These are phyloP conservation scores for Drosophila auraria DNA, from an alignment of 1,140 invertebrate species.

Conservation along the genomic window DNA sequence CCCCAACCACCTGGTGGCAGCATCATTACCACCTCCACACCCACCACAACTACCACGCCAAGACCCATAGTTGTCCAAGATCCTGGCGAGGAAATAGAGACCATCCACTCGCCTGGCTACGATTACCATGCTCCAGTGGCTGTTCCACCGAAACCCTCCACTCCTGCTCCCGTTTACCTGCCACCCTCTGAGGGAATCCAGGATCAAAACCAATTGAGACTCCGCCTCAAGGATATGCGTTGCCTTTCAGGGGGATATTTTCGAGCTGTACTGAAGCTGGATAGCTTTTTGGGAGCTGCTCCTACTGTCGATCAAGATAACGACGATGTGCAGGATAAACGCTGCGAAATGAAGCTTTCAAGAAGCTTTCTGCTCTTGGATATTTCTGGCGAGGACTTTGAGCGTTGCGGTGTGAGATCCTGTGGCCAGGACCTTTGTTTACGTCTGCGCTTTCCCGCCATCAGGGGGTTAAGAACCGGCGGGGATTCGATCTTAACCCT, in stretches of 20 bases:
- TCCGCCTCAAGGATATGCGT: slow-evolving; percentile 80
- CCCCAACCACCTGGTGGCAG: slow-evolving; percentile 44
- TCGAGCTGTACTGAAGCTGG: slow-evolving; percentile 69
- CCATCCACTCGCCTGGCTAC: slow-evolving; percentile 51
- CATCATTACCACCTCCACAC: slow-evolving; percentile 27
- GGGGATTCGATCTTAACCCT: slow-evolving; percentile 88
- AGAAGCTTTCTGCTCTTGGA: slow-evolving; percentile 69
- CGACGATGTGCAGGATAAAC: slow-evolving; percentile 50
- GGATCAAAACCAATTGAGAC: slow-evolving; percentile 57
- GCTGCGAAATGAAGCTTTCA: slow-evolving; percentile 69
- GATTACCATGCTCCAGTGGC: slow-evolving; percentile 68
- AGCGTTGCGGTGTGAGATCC: slow-evolving; percentile 82
- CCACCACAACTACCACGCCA: slow-evolving; percentile 39
- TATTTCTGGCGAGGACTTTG: slow-evolving; percentile 68
- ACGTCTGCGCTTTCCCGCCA: slow-evolving; percentile 87
- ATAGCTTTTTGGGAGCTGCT: slow-evolving; percentile 71
- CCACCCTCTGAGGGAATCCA: slow-evolving; percentile 36
- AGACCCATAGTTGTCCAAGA: slow-evolving; percentile 69
- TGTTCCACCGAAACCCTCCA: slow-evolving; percentile 47
- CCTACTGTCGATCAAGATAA: slow-evolving; percentile 74
- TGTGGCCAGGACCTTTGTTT: slow-evolving; percentile 86
- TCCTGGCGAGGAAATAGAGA: slow-evolving; percentile 52
- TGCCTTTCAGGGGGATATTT: slow-evolving; percentile 75
- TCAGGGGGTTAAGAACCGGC: slow-evolving; percentile 87
- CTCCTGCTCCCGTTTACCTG: slow-evolving; percentile 66